Conservation (phyloP, 37 sponge, comb jelly and placozoan species). For the Petrosia ficiformis region DNA sequence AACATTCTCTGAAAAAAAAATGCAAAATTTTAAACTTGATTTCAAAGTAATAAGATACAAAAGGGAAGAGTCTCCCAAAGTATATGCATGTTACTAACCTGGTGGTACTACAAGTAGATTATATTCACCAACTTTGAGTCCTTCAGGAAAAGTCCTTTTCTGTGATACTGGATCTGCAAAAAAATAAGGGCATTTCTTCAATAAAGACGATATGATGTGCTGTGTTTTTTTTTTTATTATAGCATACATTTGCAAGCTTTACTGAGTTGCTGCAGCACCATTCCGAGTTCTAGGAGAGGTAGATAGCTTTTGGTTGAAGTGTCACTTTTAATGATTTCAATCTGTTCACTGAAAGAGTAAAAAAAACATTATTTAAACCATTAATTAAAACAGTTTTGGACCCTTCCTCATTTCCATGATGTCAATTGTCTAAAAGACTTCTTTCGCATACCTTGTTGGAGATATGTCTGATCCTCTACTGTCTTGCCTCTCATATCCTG, state of each 20-base stretch:
- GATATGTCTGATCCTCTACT: neutral
- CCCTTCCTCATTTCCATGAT: no score
- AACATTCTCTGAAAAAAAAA: constrained; percentile 41
- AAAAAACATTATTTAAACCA: neutral
- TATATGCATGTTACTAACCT: constrained; percentile 1
- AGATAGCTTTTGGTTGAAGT: neutral
- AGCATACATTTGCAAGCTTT: neutral
- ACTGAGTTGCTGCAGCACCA: neutral
- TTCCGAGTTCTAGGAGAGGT: neutral
- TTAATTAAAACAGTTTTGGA: neutral
- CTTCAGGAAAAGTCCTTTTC: constrained; percentile 5
- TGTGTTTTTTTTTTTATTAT: neutral
- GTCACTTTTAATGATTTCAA: neutral
- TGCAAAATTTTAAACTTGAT: constrained; percentile 4
- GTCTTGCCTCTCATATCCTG: constrained; percentile 1
- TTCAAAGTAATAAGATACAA: no score
- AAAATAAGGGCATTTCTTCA: neutral
- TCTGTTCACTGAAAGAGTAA: neutral
- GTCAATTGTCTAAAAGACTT: no score
- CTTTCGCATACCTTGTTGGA: no score
- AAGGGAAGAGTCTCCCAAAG: no score
- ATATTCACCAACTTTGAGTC: constrained; percentile 13
- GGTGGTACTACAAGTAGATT: constrained; percentile 24
- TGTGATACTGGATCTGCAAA: constrained; percentile 13
- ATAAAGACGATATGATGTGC: neutral